Conservation (phyloP, 2,797 vertebrate genomes). For the Xerus rutilus region DNA sequence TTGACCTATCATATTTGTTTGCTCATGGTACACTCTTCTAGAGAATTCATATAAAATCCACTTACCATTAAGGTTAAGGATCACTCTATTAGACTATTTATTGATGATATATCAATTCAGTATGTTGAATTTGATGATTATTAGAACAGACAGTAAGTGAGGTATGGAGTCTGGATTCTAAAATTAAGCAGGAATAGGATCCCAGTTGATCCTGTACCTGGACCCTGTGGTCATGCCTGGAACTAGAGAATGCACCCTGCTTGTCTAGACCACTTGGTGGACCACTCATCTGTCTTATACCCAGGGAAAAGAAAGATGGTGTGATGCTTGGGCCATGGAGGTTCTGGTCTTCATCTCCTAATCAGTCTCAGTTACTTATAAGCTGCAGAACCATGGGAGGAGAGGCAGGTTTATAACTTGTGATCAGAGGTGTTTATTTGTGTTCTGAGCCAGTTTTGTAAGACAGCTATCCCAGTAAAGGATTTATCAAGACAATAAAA, state of each 20-base stretch:
- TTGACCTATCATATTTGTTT: neutral
- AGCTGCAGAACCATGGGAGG: neutral
- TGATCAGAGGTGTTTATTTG: conserved; percentile 62
- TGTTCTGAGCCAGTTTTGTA: conserved; percentile 69
- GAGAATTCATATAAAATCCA: neutral
- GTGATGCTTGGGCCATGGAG: neutral
- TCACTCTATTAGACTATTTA: neutral
- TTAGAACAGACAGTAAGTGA: neutral
- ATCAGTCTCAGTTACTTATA: conserved; percentile 35
- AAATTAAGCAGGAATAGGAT: neutral
- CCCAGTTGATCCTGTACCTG: neutral
- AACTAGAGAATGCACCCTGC: neutral
- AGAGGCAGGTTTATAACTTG: conserved; percentile 25
- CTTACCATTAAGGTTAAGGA: neutral
- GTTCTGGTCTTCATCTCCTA: neutral
- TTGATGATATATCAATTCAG: neutral
- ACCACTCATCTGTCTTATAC: accelerated
- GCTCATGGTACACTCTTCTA: neutral
- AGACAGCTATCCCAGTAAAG: conserved; percentile 69
- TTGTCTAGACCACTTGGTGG: neutral
- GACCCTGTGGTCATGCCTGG: neutral
- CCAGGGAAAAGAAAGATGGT: neutral
- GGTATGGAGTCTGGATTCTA: neutral
- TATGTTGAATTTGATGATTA: neutral
- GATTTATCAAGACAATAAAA: conserved; percentile 79